Evolutionary conservation across 2,888 invertebrate species (phyloP), one percentile per base, ranked within the genome.

Genomic region (Andricus quercusramuli): DNA sequence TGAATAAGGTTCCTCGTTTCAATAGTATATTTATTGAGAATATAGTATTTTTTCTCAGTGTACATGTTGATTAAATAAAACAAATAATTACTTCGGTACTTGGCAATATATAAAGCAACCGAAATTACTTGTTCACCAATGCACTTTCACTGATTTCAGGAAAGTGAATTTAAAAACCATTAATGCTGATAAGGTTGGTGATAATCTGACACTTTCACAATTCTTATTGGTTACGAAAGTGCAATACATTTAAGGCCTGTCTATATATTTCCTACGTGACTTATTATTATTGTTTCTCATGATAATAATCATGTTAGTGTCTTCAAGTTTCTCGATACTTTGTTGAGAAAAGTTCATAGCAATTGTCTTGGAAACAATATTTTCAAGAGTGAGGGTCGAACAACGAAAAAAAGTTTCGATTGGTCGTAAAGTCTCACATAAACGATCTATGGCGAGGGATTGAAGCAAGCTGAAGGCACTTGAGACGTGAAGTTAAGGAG

Each of bases 401-500:
- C 32, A 74, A 68, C 51, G 32, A 51, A 20, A 74, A 74, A 77
- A 77, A 77, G 77, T 77, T 77, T 77, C 65, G 64, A 65, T 77
- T 64, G 64, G 77, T 62, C 65, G 62, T 77, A 62, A 64, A 65
- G 62, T 65, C 41, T 65, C 25, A 13, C 59, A 41, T 62, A 37
- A 77, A 47, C 62, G 77, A 77, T 77, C 65, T 11, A 77, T 25
- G 29, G 41, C 64, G 77, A 64, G 65, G 77, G 62, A 64, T 84
- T 81, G 74, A 82, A 81, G 83, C 51, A 74, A 74, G 74, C 74
- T 29, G 29, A 74, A 51, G 51, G 74, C 78, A 82, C 78, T 79
- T 56, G 77, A 67, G 79, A 77, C 68, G 59, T 77, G 76, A 82
- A 82, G 81, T 84, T 82, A 83, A 86, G 85, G 84, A 86, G 83